Conservation (phyloP, 1,140 invertebrate species). For the Matsumurasca onukii region DNA sequence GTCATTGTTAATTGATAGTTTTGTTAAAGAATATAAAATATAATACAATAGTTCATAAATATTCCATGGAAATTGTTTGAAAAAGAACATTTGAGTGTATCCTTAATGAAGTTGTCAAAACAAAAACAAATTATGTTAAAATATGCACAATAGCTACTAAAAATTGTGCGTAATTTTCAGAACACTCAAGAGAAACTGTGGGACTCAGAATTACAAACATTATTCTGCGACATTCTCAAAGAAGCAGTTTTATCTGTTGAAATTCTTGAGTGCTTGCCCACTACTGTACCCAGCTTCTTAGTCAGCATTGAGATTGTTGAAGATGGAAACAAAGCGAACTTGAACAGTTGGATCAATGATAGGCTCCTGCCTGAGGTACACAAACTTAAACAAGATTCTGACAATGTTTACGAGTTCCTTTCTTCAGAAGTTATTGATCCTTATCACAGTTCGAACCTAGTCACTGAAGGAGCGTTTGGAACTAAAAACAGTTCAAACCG, state of each 20-base stretch:
- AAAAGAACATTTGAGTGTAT: neutral
- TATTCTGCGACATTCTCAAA: neutral
- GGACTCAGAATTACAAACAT: neutral
- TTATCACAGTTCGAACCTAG: neutral
- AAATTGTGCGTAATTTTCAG: neutral
- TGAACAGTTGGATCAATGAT: neutral
- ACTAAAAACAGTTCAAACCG: too few relatives aligned
- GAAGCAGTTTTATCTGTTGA: neutral
- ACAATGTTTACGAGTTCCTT: neutral
- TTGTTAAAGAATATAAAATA: too few relatives aligned
- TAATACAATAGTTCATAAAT: too few relatives aligned
- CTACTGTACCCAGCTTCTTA: neutral
- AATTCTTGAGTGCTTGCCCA: neutral
- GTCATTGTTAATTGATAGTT: too few relatives aligned
- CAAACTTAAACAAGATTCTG: neutral
- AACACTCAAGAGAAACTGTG: neutral
- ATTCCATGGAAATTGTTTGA: too few relatives aligned
- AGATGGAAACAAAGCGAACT: neutral
- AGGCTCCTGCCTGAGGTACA: neutral
- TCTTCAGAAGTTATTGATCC: neutral
- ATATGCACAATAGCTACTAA: neutral
- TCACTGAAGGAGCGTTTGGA: neutral
- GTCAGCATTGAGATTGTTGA: neutral
- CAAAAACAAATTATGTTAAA: neutral
- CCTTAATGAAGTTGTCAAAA: neutral